Evolutionary conservation across 23 tunicate genomes (phyloP), one percentile per base, ranked within the genome.

Genomic region (Phallusia fumigata): DNA sequence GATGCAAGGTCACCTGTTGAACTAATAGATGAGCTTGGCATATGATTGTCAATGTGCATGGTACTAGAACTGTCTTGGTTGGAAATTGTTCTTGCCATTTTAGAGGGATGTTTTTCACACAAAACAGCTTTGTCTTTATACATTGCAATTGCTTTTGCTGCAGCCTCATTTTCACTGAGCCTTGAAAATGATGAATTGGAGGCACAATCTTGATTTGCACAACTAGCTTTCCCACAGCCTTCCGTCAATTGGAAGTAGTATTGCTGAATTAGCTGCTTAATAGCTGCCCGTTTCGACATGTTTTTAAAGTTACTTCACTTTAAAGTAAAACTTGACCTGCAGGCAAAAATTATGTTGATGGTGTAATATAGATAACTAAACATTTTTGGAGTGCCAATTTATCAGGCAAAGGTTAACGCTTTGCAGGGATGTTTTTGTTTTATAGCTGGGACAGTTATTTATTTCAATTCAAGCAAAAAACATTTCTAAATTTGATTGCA

Each of bases 161-260:
- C 97, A 11, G 97, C 97, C 6, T 83, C 88, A 87, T 92, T 86
- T 51, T 72, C 73, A 12, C 88, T 32, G 22, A 92, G 79, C 47
- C 87, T 83, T 79, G 64, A 18, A 74, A 52, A 35, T 21, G 65
- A 44, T 52, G 91, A 86, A 79, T 87, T 87, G 13, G 97, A 92
- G 65, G 97, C 97, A 84, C 97, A 92, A 69, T 92, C 80, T 5
- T 86, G 84, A 81, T 92, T 92, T 13, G 82, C 28, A 65, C 97
- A 92, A 87, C 80, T 36, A 15, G 78, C 35, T 10, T 83, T 87
- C 19, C 86, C 83, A 76, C 97, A 92, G 11, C 97, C 97, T 44
- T 87, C 82, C 45, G 91, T 92, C 8, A 92, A 72, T 35, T 83
- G 85, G 6, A 50, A 75, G 75, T 83, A 92, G 75, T 81, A 92